Evolutionary conservation across 2,888 invertebrate species (phyloP).

Genomic region (Lingula anatina): DNA sequence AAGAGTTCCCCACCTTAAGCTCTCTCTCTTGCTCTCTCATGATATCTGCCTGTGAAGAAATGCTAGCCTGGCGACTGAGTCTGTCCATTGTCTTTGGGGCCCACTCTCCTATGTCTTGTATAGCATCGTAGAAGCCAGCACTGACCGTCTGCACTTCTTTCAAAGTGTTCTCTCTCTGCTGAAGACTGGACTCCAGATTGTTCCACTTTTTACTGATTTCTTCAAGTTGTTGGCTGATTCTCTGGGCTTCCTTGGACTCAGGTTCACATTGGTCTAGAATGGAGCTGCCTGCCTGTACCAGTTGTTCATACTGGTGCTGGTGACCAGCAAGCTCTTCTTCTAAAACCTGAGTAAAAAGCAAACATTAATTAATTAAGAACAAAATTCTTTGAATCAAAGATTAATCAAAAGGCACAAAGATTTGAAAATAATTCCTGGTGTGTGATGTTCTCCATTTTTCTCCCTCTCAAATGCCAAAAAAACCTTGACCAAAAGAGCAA

Average conservation of each 20-base stretch:
- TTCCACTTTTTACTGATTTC: constrained; percentile 72
- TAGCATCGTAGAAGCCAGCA: constrained; percentile 84
- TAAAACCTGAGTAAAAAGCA: constrained; percentile 65
- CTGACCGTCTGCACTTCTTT: constrained; percentile 89
- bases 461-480: too few species aligned
- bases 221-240: constrained; percentile 55
- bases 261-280: constrained; percentile 63
- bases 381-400: too few species aligned
- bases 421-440: too few species aligned
- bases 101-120: constrained; percentile 78
- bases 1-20: constrained; percentile 61
- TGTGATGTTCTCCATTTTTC: too few species aligned
- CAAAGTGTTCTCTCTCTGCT: constrained; percentile 59
- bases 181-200: constrained; percentile 60
- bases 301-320: constrained; percentile 80
- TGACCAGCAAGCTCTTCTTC: constrained; percentile 92
- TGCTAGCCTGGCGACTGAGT: constrained; percentile 69
- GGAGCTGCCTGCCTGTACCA: constrained; percentile 74
- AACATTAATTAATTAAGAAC: neutral
- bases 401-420: too few species aligned
- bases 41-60: constrained; percentile 59
- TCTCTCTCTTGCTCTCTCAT: constrained; percentile 82
- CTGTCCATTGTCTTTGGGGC: constrained; percentile 81
- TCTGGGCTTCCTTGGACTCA: constrained; percentile 42
- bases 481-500: too few species aligned